Conservation (phyloP, 2,888 invertebrate species). For the Leucophenga maculata region DNA sequence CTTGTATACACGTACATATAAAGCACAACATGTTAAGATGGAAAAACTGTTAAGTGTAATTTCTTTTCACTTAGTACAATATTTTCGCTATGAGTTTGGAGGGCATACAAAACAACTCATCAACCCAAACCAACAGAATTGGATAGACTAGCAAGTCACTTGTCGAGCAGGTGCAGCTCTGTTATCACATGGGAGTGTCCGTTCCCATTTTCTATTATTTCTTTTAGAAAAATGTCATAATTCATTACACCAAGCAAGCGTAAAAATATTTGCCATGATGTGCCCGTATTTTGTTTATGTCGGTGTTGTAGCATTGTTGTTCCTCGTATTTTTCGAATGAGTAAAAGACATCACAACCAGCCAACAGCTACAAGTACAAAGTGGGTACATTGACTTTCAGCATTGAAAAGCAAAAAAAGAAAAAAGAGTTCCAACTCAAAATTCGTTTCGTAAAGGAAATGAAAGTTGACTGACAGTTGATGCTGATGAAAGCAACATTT, state of each 20-base stretch:
- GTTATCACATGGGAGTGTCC: too few species aligned
- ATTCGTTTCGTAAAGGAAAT: neutral
- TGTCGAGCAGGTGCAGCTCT: too few species aligned
- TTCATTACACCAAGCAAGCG: slow-evolving; percentile 63
- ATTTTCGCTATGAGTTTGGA: neutral
- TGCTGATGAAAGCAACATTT: too few species aligned
- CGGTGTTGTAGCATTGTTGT: slow-evolving; percentile 32
- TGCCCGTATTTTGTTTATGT: neutral
- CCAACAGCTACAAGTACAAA: neutral
- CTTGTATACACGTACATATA: too few species aligned
- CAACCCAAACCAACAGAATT: too few species aligned
- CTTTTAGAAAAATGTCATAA: slow-evolving; percentile 54
- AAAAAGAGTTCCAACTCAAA: neutral
- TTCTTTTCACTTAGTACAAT: slow-evolving; percentile 60
- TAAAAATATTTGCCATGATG: slow-evolving; percentile 33
- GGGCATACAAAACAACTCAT: neutral
- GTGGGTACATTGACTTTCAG: slow-evolving; percentile 46
- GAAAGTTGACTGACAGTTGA: neutral
- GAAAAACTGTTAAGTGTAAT: slow-evolving; percentile 60
- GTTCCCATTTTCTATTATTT: too few species aligned
- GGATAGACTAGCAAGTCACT: too few species aligned
- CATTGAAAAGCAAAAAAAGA: slow-evolving; percentile 3
- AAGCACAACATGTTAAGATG: too few species aligned
- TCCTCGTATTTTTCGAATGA: slow-evolving; percentile 37
- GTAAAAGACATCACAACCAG: slow-evolving; percentile 7